Evolutionary conservation across 1,140 invertebrate genomes (phyloP), one percentile per base, ranked within the genome.

Genomic region (Drosophila malerkotliana): DNA sequence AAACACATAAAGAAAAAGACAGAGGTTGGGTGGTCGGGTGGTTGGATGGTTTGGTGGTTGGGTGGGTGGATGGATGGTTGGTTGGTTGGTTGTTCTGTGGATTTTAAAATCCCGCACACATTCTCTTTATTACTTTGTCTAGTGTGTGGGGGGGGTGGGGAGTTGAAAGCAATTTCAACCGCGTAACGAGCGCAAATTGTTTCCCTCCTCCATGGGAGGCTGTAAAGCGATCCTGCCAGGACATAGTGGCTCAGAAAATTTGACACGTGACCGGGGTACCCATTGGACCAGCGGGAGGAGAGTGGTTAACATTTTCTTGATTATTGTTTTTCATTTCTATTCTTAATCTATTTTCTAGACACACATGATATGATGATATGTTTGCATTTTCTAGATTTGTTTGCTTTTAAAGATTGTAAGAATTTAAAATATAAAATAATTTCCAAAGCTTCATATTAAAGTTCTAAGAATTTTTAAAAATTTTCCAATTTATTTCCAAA

Each of bases 131-230:
- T n/a, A 14, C 5, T 12, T 26, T 47, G 34, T 34, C 48, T 68
- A 67, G 55, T 24, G 28, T 15, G 66, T 18, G 18, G 18, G 15
- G 18, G 15, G 18, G 18, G 18, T 18, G 44, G 15, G 44, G 6
- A 9, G 61, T 81, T 77, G 67, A 52, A 52, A 53, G 26, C 74
- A 77, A 57, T 79, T 67, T 58, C 60, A 69, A 89, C 84, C 84
- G 84, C 83, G 83, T 88, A 88, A 88, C 84, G 84, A 88, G 79
- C 79, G 57, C 79, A 83, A 88, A 88, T 88, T 88, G 84, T 72
- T 72, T 72, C 24, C 72, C 47, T 56, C 48, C 56, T 18, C 28
- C 14, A 10, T 47, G n/a, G 45, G 55, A 44, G 58, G 58, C 68
- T 72, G 71, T 73, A 73, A 72, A 73, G 58, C 58, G 69, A 73